phyloP scores from a whole-genome alignment of 2,888 invertebrate genomes.

The Gryllus longicercus region DNA sequence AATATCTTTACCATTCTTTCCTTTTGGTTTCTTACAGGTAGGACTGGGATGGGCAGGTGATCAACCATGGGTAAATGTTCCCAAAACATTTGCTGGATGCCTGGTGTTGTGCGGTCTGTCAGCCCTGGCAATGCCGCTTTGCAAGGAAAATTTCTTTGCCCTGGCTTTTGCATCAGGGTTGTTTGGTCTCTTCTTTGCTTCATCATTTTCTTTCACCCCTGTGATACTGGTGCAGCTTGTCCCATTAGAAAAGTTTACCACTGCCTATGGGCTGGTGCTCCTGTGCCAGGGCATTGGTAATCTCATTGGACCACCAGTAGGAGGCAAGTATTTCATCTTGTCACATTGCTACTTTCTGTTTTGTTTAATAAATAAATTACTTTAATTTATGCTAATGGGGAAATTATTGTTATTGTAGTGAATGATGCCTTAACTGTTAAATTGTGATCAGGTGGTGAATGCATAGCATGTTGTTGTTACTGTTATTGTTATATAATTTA shows the following conservation, averaged over 20 bases:
- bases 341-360: too few species aligned
- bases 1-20: not conserved
- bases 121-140: slow-evolving; percentile 59
- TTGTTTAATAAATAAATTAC: too few species aligned
- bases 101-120: slow-evolving; percentile 64
- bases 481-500: too few species aligned
- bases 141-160: slow-evolving; percentile 52
- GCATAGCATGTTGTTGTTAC: too few species aligned
- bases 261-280: slow-evolving; percentile 85
- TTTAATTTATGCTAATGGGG: too few species aligned
- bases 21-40: slow-evolving; percentile 53
- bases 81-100: slow-evolving; percentile 76
- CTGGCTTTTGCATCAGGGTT: slow-evolving; percentile 56
- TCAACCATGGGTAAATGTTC: slow-evolving; percentile 75
- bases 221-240: slow-evolving; percentile 84
- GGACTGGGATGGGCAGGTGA: slow-evolving; percentile 87
- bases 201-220: slow-evolving; percentile 87
- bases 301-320: slow-evolving; percentile 85
- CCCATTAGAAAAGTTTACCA: slow-evolving; percentile 85
- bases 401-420: too few species aligned
- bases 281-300: slow-evolving; percentile 91
- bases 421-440: too few species aligned
- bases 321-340: slow-evolving; percentile 56
- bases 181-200: slow-evolving; percentile 88
- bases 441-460: too few species aligned